Base-by-base conservation (phyloP, 2,888 invertebrate genomes). In the Deilephila porcellus region DNA sequence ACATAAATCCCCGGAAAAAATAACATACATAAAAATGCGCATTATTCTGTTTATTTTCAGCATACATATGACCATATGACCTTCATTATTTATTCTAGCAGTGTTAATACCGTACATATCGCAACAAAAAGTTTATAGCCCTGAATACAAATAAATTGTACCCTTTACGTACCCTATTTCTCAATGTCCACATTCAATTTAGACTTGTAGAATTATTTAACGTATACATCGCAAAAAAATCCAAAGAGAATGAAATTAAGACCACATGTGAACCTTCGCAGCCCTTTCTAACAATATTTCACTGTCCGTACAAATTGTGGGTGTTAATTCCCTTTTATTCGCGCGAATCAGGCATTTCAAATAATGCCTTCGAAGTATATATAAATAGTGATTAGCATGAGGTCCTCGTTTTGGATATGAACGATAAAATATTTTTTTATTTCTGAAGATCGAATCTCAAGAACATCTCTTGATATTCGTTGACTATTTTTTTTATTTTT, bases 151-250 rank as follows among this genome's bases (percentile, higher is more conserved):
- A 45, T 56, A 56, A 56, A 56, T 56, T 56, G 19, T 56, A 67
- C 45, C 67, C 45, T 25, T 67, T 67, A 25, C 52, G 6, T 25
- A 52, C 14, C 67, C 52, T 67, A 67, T 67, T 67, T 45, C 37
- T 64, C 20, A 20, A 45, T 45, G 45, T 14, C 64, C 20, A 25
- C 20, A 1, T n/a, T 60, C 29, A 60, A 29, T 25, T 17, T 29
- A 14, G 29, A n/a, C 60, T 29, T 4, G 17, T 29, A 14, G 17
- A 29, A 29, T 29, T 14, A 45, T 45, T 19, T 67, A 17, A 20
- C 45, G 25, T 25, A 20, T 45, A 67, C 45, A 45, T 34, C 11
- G 5, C 4, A 25, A 45, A 25, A 25, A 25, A 67, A 6, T 52
- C 45, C 25, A 45, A 52, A 67, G 52, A 29, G 17, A 45, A 52